Evolutionary conservation across 1,140 invertebrate genomes (phyloP).

Genomic region (Cotesia chilonis): DNA sequence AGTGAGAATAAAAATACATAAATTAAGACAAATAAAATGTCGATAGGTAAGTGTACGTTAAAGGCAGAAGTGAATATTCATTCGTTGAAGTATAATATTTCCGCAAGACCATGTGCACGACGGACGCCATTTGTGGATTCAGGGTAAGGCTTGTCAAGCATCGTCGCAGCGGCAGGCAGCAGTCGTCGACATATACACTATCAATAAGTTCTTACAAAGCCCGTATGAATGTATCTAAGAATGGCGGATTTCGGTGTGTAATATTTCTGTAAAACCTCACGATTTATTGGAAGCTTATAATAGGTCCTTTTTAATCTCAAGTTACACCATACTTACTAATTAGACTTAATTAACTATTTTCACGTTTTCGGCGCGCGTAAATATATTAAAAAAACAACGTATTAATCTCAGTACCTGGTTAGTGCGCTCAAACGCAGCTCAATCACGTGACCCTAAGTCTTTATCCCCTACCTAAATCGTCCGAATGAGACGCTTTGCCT

Average conservation of each 20-base stretch:
- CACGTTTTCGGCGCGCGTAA: slow-evolving; percentile 51
- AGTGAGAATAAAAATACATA: background rate
- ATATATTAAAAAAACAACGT: slow-evolving; percentile 58
- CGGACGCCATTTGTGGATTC: slow-evolving; percentile 59
- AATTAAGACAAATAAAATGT: background rate
- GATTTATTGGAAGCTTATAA: slow-evolving; percentile 41
- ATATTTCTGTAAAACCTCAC: slow-evolving; percentile 50
- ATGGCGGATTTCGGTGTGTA: slow-evolving; percentile 40
- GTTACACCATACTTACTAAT: slow-evolving; percentile 40
- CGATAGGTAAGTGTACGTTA: background rate
- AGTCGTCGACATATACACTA: slow-evolving; percentile 36
- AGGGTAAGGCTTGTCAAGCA: slow-evolving; percentile 57
- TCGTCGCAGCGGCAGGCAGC: slow-evolving; percentile 43
- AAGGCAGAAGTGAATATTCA: slow-evolving; percentile 16
- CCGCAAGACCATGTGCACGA: slow-evolving; percentile 55
- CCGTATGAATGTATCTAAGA: slow-evolving; percentile 29
- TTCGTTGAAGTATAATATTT: slow-evolving; percentile 34
- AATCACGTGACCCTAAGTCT: slow-evolving; percentile 59
- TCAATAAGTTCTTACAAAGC: slow-evolving; percentile 38
- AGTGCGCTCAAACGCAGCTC: slow-evolving; percentile 62
- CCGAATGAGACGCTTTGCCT: slow-evolving; percentile 15
- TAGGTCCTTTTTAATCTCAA: slow-evolving; percentile 38
- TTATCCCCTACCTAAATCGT: slow-evolving; percentile 37
- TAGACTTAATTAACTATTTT: slow-evolving; percentile 45
- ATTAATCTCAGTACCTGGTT: slow-evolving; percentile 58